A percentile compares a stretch with the other conserved stretches of the same genome.
These are phyloP conservation scores for Pygoscelis antarcticus DNA, from an alignment of 2,113 vertebrate species.

Conservation along the genomic window DNA sequence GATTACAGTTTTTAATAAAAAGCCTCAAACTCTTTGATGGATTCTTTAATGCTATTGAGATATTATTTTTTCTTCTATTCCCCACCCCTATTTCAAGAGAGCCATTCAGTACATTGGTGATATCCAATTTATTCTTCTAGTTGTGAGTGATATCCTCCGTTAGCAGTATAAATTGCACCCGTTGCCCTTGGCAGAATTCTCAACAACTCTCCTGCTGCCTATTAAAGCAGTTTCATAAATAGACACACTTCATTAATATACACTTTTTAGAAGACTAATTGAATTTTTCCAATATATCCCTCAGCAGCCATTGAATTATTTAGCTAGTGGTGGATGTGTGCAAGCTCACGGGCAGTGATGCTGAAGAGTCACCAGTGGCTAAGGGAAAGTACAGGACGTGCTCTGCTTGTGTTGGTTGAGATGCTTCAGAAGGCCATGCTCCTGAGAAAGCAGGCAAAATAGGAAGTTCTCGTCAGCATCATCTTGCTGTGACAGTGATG, in stretches of 20 bases:
- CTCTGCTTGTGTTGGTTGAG: neutral
- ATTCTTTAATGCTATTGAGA: neutral
- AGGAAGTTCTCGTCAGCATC: neutral
- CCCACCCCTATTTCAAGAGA: neutral
- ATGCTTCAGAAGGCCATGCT: neutral
- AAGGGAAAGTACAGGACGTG: neutral
- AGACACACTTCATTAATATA: slow-evolving; percentile 55
- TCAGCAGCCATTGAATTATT: slow-evolving; percentile 47
- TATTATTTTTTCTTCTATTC: neutral
- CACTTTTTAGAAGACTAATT: slow-evolving; percentile 40
- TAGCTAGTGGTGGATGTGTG: neutral
- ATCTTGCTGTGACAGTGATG: neutral
- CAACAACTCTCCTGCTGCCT: slow-evolving; percentile 41
- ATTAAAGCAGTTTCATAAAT: slow-evolving; percentile 40
- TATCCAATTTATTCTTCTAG: slow-evolving; percentile 27
- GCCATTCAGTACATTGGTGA: neutral
- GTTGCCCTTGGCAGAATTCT: slow-evolving; percentile 38
- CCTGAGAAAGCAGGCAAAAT: neutral
- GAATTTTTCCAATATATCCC: slow-evolving; percentile 38
- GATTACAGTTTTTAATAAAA: slow-evolving; percentile 30
- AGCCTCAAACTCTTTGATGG: neutral
- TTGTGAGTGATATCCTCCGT: slow-evolving; percentile 12
- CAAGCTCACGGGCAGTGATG: neutral
- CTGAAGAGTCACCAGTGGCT: neutral
- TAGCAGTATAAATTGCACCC: slow-evolving; percentile 38